Evolutionary conservation across 2,888 invertebrate species (phyloP), one percentile per base, ranked within the genome.

Genomic region (Drosophila mettleri): DNA sequence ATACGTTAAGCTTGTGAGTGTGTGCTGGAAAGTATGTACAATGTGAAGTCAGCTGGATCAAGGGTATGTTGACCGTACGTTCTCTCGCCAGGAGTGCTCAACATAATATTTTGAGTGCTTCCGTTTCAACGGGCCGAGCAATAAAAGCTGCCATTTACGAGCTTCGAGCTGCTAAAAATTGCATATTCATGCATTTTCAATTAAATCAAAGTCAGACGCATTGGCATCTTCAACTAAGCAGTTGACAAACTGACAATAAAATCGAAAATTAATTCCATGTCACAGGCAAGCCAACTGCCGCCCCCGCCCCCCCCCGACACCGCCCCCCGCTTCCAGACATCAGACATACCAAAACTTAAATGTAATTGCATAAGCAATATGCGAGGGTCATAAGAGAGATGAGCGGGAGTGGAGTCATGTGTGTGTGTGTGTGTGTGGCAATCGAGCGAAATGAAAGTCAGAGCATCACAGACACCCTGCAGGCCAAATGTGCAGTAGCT

Each of bases 181-280:
- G 85, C 85, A 88, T 88, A 86, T 88, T 87, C 87, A 87, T 88
- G 87, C 88, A 88, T 74, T 82, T 80, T 76, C 83, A 86, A 81
- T 84, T 86, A 86, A 86, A 87, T 85, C 81, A 81, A 80, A 85
- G 83, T 88, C 85, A 83, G 83, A 59, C 71, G 74, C 74, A 74
- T 61, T 57, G 51, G 59, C 46, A 53, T 33, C 61, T 33, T 64
- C 60, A 27, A 62, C 66, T 69, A 76, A 78, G 63, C 83, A 81
- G 75, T 78, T 80, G 79, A 78, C 79, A 83, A 80, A 82, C 79
- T 79, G 83, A 79, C 87, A 88, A 81, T 85, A 81, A 88, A 88
- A 88, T 86, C 76, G 86, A 80, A 82, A 88, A 87, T 88, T 86
- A 88, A 88, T 87, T 88, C 89, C 82, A 78, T 75, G 78, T 79